Evolutionary conservation across 2,888 invertebrate genomes (phyloP).

Genomic region (Phaedon cochleariae): DNA sequence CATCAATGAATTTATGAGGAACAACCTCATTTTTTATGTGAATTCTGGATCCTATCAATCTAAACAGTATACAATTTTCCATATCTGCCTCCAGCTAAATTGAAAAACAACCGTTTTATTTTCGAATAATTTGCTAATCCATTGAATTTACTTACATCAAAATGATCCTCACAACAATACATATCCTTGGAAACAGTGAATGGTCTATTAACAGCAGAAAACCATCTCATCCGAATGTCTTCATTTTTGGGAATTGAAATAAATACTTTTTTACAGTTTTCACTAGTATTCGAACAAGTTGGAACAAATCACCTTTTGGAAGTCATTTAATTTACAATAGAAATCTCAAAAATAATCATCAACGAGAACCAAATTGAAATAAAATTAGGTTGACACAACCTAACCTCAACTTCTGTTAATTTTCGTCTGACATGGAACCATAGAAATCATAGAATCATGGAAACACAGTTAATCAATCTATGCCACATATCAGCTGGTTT

Average conservation of each 20-base stretch:
- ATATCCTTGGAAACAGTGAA: slow-evolving; percentile 6
- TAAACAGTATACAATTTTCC: slow-evolving; percentile 13
- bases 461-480: no score
- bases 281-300: not conserved
- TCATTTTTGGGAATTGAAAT: not conserved
- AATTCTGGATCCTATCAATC: slow-evolving; percentile 11
- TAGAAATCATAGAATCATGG: no score
- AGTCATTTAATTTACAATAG: no score
- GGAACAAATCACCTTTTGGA: no score
- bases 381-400: no score
- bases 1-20: slow-evolving; percentile 17
- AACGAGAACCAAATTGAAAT: no score
- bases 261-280: not conserved
- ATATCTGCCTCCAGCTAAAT: slow-evolving; percentile 12
- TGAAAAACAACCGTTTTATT: not conserved
- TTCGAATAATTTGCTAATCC: not conserved
- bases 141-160: no score
- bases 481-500: no score
- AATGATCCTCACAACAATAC: not conserved
- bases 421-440: no score
- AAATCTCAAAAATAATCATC: no score
- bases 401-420: no score
- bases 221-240: slow-evolving; percentile 7
- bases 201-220: slow-evolving; percentile 11
- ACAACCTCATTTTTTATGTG: slow-evolving; percentile 14